Evolutionary conservation across 2,113 vertebrate genomes (phyloP), one percentile per base, ranked within the genome.

Genomic region (Saguinus imperator): DNA sequence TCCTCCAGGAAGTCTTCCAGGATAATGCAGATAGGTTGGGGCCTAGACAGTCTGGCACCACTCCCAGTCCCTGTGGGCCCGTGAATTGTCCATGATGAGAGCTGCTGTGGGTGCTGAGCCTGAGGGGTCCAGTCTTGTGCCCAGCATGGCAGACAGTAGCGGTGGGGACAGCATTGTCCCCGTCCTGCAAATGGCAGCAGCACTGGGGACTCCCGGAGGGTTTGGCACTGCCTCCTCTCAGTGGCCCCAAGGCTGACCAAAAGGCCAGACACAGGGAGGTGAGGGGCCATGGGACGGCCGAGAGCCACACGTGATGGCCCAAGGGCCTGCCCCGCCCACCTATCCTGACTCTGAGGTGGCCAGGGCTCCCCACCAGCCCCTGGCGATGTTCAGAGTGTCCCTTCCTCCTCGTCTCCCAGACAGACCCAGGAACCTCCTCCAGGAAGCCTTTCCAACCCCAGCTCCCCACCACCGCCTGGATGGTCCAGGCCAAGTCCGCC

Each of bases 21-120:
- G n/a, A 17, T 11, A 27, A 32, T 20, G 0, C 0, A 6, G 12
- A 79, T 35, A 40, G 50, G 27, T 11, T 11, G 50, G 21, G n/a
- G 57, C n/a, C 50, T 29, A 29, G 37, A 10, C 16, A 8, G 40
- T 37, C 8, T 1, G 17, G 23, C 80, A 32, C 17, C 21, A 48
- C 70, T 29, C 29, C 75, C 0, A 0, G 50, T 64, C n/a, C 61
- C 83, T 29, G 7, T 20, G 21, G 11, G 66, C 50, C 0, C 10
- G 16, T 13, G 84, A 91, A 6, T 45, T 16, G 2, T 8, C 35
- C 32, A 2, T 9, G 40, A 37, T 64, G 58, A 3, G 84, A 68
- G 40, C 20, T 0, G 2, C 64, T 35, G 5, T 2, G 0, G 0
- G 1, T 14, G n/a, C 57, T 18, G 14, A 43, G 27, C 16, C 52